Evolutionary conservation across 2,888 invertebrate genomes (phyloP).

Genomic region (Dastarcus helophoroides): DNA sequence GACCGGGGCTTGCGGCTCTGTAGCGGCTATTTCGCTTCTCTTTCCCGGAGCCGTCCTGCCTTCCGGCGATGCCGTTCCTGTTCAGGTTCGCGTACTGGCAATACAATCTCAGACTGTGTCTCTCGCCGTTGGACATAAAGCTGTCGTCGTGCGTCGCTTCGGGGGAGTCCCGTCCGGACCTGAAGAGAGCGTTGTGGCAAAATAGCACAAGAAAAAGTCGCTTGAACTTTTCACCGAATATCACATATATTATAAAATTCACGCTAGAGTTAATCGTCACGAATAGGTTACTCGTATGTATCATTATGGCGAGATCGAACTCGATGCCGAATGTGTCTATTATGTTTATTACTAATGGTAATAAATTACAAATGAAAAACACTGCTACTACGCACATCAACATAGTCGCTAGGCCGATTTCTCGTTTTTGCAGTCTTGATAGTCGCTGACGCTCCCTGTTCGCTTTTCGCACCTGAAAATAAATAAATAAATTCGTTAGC

Average conservation of each 20-base stretch:
- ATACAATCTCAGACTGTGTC: conserved; percentile 54
- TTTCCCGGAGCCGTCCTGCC: conserved; percentile 26
- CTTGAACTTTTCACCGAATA: conserved; percentile 94
- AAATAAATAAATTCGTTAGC: conserved; percentile 8
- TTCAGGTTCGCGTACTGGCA: conserved; percentile 40
- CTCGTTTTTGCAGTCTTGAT: conserved; percentile 80
- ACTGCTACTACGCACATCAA: conserved; percentile 87
- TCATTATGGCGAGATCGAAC: conserved; percentile 49
- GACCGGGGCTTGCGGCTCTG: conserved; percentile 37
- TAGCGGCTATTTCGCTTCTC: conserved; percentile 23
- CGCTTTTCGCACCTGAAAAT: conserved; percentile 66
- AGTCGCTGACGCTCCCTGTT: conserved; percentile 82
- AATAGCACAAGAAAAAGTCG: conserved; percentile 51
- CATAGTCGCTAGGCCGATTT: conserved; percentile 92
- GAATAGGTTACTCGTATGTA: conserved; percentile 78
- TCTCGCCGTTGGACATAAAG: conserved; percentile 68
- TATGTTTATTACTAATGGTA: conserved; percentile 77
- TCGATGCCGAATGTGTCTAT: conserved; percentile 61
- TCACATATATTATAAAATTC: conserved; percentile 96
- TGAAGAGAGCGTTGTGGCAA: conserved; percentile 32
- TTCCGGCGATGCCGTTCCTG: conserved; percentile 30
- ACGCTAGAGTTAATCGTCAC: conserved; percentile 96
- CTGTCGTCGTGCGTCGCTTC: conserved; percentile 75
- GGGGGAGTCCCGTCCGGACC: conserved; percentile 52
- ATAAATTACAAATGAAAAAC: conserved; percentile 85